Evolutionary conservation across 2,888 invertebrate species (phyloP), one percentile per base, ranked within the genome.

Genomic region (Eilema griseolum): DNA sequence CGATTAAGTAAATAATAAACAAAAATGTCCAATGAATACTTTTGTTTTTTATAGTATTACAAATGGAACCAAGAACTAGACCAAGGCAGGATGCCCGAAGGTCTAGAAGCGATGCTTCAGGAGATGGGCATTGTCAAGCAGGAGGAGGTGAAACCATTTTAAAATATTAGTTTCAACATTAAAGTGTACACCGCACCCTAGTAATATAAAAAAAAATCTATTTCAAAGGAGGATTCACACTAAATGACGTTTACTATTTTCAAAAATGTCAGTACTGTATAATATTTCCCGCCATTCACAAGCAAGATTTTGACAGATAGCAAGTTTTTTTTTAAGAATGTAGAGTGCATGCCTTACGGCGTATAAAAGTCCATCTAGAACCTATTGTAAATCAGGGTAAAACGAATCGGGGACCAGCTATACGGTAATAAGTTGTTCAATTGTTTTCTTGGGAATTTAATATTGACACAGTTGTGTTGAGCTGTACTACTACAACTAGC

Each of bases 11-110:
- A 37, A 1, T 37, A 14, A 28, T 3, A 28, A 5, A n/a, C 3
- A 33, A 56, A 56, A 56, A 10, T 24, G 24, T 31, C 61, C 52
- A 68, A 37, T 24, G 7, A 61, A 31, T 11, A 3, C 28, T 56
- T 41, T 41, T 37, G 14, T 74, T 20, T 68, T 33, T 81, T 96
- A 62, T 95, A 98, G 98, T 98, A 97, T 91, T 97, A 97, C 86
- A 96, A 96, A 88, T 98, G 98, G 97, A 97, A 97, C 80, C 96
- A 96, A 85, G 98, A 98, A 83, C 90, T 98, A 79, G 98, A 98
- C 85, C 97, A 97, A 85, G 98, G 98, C 60, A 96, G 96, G 75
- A 95, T 98, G 82, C 98, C 98, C 5, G 98, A 98, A 79, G 98
- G 97, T 61, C 95, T 98, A 80, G 97, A 98, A 83, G 96, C 96